Evolutionary conservation across 2,797 vertebrate species (phyloP).

Genomic region (Micropoecilia bifurca): DNA sequence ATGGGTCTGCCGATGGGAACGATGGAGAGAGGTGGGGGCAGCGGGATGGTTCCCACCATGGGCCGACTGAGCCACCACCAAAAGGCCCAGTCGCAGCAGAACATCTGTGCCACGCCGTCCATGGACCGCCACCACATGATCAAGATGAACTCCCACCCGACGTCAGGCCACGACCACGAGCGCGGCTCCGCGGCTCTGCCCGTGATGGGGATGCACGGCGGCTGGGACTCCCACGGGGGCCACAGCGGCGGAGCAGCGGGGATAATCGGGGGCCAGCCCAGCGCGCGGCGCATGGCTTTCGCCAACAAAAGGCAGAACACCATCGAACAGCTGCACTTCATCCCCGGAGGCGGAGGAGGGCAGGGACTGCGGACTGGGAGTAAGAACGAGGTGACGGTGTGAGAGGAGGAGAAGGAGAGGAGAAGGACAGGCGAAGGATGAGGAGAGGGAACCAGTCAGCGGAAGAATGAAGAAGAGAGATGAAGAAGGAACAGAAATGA

Average conservation of each 20-base stretch:
- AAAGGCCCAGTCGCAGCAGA: slow-evolving; percentile 89
- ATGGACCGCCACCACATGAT: slow-evolving; percentile 89
- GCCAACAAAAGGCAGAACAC: slow-evolving; percentile 90
- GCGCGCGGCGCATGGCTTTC: slow-evolving; percentile 85
- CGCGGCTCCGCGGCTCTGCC: slow-evolving; percentile 55
- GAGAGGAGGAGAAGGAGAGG: slow-evolving; percentile 47
- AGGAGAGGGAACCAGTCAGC: slow-evolving; percentile 14
- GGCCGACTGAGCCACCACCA: slow-evolving; percentile 83
- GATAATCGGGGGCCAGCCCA: slow-evolving; percentile 65
- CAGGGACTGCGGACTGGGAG: slow-evolving; percentile 88
- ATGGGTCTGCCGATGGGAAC: slow-evolving; percentile 65
- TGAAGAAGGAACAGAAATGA: slow-evolving; percentile 24
- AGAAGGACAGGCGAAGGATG: slow-evolving; percentile 19
- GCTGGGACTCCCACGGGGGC: slow-evolving; percentile 65
- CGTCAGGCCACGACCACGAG: slow-evolving; percentile 81
- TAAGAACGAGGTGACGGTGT: slow-evolving; percentile 94
- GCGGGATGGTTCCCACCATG: slow-evolving; percentile 76
- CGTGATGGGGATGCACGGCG: slow-evolving; percentile 59
- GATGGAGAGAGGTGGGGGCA: slow-evolving; percentile 56
- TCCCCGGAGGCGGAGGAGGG: slow-evolving; percentile 86
- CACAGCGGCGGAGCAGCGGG: slow-evolving; percentile 39
- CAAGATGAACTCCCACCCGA: slow-evolving; percentile 90
- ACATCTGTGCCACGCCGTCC: slow-evolving; percentile 84
- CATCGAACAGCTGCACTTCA: slow-evolving; percentile 92
- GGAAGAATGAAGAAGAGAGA: slow-evolving; percentile 9